These are phyloP conservation scores for Meandrusa payeni DNA, from an alignment of 2,888 invertebrate species.

Conservation along the genomic window DNA sequence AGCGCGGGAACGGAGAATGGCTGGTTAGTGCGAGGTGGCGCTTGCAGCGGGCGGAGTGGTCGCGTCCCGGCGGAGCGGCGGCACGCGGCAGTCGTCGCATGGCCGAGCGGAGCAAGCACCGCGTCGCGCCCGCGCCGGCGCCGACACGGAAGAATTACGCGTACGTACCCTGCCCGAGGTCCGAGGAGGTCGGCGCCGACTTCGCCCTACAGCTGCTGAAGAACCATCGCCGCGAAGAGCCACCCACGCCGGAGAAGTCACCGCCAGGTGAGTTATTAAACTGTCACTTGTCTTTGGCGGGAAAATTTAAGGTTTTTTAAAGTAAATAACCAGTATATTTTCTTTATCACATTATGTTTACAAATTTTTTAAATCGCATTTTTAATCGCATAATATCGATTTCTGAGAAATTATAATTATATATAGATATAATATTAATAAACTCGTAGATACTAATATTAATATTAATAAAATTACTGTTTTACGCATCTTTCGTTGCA, in stretches of 20 bases:
- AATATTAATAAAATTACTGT: no score
- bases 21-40: conserved; percentile 1
- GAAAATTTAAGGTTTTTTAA: conserved; percentile 28
- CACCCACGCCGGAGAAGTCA: conserved; percentile 53
- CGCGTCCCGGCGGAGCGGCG: conserved; percentile 33
- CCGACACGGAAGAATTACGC: conserved; percentile 73
- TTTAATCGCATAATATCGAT: no score
- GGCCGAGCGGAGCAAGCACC: conserved; percentile 74
- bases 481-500: no score
- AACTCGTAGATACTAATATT: no score
- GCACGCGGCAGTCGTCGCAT: conserved; percentile 70
- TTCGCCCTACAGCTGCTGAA: conserved; percentile 60
- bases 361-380: no score
- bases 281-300: conserved; percentile 28
- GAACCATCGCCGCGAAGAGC: conserved; percentile 43
- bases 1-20: not conserved
- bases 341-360: no score
- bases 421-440: no score
- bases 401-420: no score
- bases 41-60: conserved; percentile 32
- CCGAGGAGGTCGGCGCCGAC: conserved; percentile 76
- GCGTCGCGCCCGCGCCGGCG: conserved; percentile 75
- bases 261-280: conserved; percentile 50
- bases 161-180: conserved; percentile 73
- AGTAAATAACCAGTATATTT: no score